Conservation (phyloP, 1,140 invertebrate genomes). For the Vollenhovia emeryi region DNA sequence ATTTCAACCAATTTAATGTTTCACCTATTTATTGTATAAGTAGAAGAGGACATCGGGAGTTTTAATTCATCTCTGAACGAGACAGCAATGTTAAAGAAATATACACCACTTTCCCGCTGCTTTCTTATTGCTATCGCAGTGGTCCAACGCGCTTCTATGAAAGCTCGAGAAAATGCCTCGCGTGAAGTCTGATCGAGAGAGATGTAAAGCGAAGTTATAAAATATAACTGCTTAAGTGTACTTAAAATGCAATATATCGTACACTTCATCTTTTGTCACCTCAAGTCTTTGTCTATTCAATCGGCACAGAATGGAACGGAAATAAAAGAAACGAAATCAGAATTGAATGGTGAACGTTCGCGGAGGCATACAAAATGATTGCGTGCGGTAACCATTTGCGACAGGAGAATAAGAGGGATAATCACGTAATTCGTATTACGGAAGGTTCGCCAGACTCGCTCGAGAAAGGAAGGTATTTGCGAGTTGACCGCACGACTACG, state of each 20-base stretch:
- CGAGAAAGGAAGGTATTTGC: slow-evolving; percentile 39
- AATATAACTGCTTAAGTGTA: not conserved
- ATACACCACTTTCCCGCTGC: slow-evolving; percentile 69
- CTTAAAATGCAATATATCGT: not conserved
- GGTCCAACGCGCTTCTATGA: slow-evolving; percentile 45
- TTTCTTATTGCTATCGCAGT: slow-evolving; percentile 60
- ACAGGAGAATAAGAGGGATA: not conserved
- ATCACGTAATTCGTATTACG: slow-evolving; percentile 47
- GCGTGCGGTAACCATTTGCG: slow-evolving; percentile 7
- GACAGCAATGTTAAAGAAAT: slow-evolving; percentile 56
- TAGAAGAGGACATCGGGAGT: slow-evolving; percentile 1
- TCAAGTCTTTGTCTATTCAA: not conserved
- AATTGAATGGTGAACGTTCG: not conserved
- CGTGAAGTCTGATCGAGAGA: no score
- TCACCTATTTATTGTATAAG: not conserved
- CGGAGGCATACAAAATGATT: slow-evolving; percentile 33
- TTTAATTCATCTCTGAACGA: slow-evolving; percentile 47
- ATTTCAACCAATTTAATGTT: not conserved
- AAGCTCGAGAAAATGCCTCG: slow-evolving; percentile 54
- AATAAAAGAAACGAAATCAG: not conserved
- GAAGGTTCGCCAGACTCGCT: slow-evolving; percentile 20
- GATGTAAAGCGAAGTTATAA: not conserved
- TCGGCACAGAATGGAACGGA: not conserved
- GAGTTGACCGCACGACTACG: slow-evolving; percentile 6
- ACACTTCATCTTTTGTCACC: not conserved